Evolutionary conservation across 35 echinoderm and acorn worm genomes (phyloP).

Genomic region (Ophioderma brevispina): DNA sequence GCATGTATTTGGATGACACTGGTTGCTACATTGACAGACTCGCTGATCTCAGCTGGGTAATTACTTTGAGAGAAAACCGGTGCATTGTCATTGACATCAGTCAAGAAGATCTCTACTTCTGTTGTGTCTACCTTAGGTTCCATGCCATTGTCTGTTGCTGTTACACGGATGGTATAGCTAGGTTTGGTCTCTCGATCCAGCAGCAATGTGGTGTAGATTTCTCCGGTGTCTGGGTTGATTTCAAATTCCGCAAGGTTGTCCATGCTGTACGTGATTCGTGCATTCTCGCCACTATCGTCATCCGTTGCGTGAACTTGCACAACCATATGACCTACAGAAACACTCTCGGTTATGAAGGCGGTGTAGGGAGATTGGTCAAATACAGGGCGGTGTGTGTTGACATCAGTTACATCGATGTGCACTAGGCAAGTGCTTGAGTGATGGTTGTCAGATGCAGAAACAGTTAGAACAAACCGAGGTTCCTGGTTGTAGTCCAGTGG

Average conservation of each 20-base stretch:
- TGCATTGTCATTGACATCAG: conserved; percentile 90
- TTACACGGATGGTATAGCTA: conserved; percentile 79
- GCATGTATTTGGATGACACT: conserved; percentile 87
- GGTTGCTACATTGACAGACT: conserved; percentile 37
- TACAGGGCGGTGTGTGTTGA: conserved; percentile 73
- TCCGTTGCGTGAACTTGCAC: conserved; percentile 80
- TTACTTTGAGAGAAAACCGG: conserved; percentile 60
- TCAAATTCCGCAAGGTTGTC: conserved; percentile 78
- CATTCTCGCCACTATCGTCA: conserved; percentile 89
- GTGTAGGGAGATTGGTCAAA: conserved; percentile 90
- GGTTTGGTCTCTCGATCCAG: conserved; percentile 79
- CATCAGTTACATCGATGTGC: conserved; percentile 84
- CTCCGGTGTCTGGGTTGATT: conserved; percentile 73
- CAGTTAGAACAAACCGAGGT: conserved; percentile 76
- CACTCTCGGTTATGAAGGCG: conserved; percentile 60
- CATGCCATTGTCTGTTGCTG: conserved; percentile 83
- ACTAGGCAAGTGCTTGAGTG: conserved; percentile 71
- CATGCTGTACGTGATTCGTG: conserved; percentile 89
- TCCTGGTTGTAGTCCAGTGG: conserved; percentile 88
- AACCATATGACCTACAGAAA: conserved; percentile 55
- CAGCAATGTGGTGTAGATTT: conserved; percentile 48
- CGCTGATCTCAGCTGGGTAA: conserved; percentile 62
- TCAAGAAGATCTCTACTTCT: conserved; percentile 83
- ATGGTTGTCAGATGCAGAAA: conserved; percentile 79
- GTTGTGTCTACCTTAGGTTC: conserved; percentile 64